Base-by-base conservation (phyloP, 2,888 invertebrate genomes). In the Linnaemya tessellans region DNA sequence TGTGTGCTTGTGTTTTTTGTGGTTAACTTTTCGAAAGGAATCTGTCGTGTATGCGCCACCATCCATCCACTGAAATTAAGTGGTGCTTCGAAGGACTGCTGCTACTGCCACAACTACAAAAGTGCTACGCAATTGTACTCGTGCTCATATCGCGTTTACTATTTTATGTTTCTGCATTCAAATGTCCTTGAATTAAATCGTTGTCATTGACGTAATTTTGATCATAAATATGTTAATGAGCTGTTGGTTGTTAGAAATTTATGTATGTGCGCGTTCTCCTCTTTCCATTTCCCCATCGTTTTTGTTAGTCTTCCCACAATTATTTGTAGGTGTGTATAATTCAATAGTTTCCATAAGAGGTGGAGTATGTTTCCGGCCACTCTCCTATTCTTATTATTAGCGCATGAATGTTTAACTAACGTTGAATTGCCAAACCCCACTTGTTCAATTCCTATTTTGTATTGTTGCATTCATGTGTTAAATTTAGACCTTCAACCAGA, bases 201-300 rank as follows among this genome's bases (percentile, higher is more conserved):
- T 67, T 82, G 82, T 80, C 85, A 82, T 82, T 85, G 85, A 75
- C 62, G 82, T 85, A 75, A 82, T 85, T 79, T 74, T 75, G n/a
- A 75, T 85, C 79, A 82, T 85, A 82, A 82, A 85, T 85, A 82
- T 82, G 85, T 70, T 85, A 85, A 85, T 85, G 78, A 85, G 81
- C 49, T 75, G 74, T 49, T 85, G 65, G 75, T 58, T 73, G 75
- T 13, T 58, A 65, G 58, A 67, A 65, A 65, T 49, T 46, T 35
- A 62, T 62, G 46, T 46, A 22, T 62, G 60, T 30, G n/a, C n/a
- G 11, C 62, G 30, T 68, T 78, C n/a, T 49, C 46, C 13, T 38
- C 67, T 25, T 22, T 46, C 13, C n/a, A 13, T 41, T 38, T 22
- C n/a, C n/a, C 35, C 38, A 49, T n/a, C 30, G 25, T 71, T 71